Conservation (phyloP, 2,113 vertebrate genomes). For the Axis porcinus region DNA sequence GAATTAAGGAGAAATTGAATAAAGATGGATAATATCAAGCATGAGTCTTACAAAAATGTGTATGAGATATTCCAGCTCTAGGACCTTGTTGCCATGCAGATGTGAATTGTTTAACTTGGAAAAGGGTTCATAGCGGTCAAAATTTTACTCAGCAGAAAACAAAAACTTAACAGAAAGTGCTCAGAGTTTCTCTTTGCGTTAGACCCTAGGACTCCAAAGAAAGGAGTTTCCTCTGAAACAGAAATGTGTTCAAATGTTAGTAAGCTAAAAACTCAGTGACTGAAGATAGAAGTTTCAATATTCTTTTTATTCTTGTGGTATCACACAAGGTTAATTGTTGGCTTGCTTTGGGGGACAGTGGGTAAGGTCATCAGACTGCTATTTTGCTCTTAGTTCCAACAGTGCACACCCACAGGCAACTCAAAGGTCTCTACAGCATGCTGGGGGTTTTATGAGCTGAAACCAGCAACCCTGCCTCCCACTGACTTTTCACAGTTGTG, state of each 20-base stretch:
- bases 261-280: background rate
- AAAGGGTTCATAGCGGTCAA: background rate
- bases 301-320: conserved; percentile 25
- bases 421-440: background rate
- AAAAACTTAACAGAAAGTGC: background rate
- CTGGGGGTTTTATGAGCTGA: conserved; percentile 61
- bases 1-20: background rate
- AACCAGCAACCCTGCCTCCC: conserved; percentile 61
- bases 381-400: conserved; percentile 29
- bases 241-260: background rate
- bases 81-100: background rate
- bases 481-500: background rate
- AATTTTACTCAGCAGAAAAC: background rate
- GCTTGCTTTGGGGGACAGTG: conserved; percentile 53
- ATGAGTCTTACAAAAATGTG: background rate
- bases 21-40: background rate
- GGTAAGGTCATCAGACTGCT: conserved; percentile 52
- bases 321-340: conserved; percentile 62
- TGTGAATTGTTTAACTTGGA: background rate
- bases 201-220: background rate
- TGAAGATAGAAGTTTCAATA: background rate
- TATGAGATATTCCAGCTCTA: background rate
- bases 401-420: conserved; percentile 60
- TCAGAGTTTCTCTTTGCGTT: background rate
- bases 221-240: background rate